Evolutionary conservation across 1,140 invertebrate species (phyloP), one percentile per base, ranked within the genome.

Genomic region (Aphaenogaster ashmeadi): DNA sequence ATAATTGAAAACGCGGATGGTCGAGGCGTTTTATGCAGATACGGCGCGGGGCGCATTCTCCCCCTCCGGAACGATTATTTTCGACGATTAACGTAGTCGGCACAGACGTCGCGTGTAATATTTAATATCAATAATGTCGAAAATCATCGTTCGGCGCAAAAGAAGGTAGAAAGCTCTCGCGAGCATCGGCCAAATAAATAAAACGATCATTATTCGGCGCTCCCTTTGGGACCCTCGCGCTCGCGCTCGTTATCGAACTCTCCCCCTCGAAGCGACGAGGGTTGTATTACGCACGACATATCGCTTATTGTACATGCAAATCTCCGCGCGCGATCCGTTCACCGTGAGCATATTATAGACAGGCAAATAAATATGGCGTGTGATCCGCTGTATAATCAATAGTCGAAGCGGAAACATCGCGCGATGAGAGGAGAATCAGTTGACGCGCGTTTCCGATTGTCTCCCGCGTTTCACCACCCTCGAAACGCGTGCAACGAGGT

Each of bases 241-340:
- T 27, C n/a, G n/a, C 41, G 13, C 54, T 41, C 47, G 38, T 74
- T 84, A 66, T 41, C 27, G 27, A 41, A 38, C 11, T 13, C 33
- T 11, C n/a, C 33, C 15, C 8, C 4, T 15, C 54, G 15, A 27
- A 86, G 15, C 78, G 44, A 71, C 44, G 64, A 80, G 47, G 60
- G 15, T n/a, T 41, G 36, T 11, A 60, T 69, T 69, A 21, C 36
- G 67, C 60, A 44, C 62, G 52, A 80, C 84, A 88, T 85, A 90
- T 88, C 81, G 75, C 87, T 90, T 88, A 67, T 86, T 86, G 87
- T 86, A 66, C 80, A 91, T 91, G 89, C 87, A 91, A 91, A 90
- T 91, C 77, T 84, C 89, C 84, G 80, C 77, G 80, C 47, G 64
- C 38, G 27, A 27, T 86, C 47, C 84, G 69, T 80, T 85, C 75